phyloP scores from a whole-genome alignment of 2,113 vertebrate species.

The Cyprinodon tularosa region DNA sequence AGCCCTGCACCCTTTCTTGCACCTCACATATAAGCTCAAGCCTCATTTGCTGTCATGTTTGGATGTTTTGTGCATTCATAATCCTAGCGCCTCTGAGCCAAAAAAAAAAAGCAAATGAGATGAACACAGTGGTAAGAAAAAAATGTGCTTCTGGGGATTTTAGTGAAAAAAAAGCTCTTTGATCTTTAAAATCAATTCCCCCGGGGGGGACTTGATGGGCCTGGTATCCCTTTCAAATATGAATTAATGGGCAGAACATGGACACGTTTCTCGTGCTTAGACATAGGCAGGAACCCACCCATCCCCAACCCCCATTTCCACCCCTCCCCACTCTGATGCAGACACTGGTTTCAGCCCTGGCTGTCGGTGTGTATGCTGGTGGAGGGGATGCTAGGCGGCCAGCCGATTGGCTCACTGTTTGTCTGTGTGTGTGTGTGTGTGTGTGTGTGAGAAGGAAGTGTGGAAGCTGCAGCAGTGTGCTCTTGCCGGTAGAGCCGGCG shows the following conservation, averaged over 20 bases:
- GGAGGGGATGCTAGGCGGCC: slow-evolving; percentile 28
- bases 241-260: slow-evolving; percentile 45
- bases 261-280: slow-evolving; percentile 28
- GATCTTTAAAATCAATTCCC: slow-evolving; percentile 29
- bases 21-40: neutral
- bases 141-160: slow-evolving; percentile 29
- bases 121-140: slow-evolving; percentile 11
- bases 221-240: slow-evolving; percentile 46
- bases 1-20: slow-evolving; percentile 34
- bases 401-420: slow-evolving; percentile 7
- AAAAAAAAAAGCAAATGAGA: neutral
- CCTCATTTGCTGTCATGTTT: slow-evolving; percentile 22
- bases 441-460: slow-evolving; percentile 14
- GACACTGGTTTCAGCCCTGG: slow-evolving; percentile 33
- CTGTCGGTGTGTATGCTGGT: slow-evolving; percentile 10
- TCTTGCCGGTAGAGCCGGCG: slow-evolving; percentile 17
- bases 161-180: slow-evolving; percentile 20
- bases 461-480: slow-evolving; percentile 23
- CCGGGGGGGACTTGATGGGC: slow-evolving; percentile 26
- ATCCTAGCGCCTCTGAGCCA: neutral
- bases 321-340: slow-evolving; percentile 20
- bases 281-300: slow-evolving; percentile 10
- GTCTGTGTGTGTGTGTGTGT: slow-evolving; percentile 4
- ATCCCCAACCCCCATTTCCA: slow-evolving; percentile 17
- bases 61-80: slow-evolving; percentile 29